Evolutionary conservation across 2,797 vertebrate species (phyloP).

Genomic region (Gymnothorax javanicus): DNA sequence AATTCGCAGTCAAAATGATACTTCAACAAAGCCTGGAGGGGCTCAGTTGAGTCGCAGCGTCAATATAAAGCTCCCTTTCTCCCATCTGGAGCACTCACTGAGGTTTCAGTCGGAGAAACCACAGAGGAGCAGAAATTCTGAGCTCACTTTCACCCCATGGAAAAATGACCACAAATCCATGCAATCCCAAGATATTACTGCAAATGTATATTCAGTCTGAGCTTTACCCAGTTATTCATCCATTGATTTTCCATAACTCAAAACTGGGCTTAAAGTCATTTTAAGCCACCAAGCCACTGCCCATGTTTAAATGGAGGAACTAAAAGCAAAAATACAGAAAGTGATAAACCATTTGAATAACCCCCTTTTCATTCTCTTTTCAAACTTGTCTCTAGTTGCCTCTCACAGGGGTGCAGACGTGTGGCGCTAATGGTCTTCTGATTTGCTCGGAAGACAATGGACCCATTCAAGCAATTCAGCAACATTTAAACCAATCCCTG

Average conservation of each 20-base stretch:
- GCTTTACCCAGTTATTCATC: neutral
- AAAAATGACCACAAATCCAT: slow-evolving; percentile 18
- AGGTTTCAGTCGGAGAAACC: slow-evolving; percentile 9
- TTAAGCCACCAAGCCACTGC: neutral
- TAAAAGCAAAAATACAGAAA: neutral
- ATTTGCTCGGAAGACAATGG: neutral
- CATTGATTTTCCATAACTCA: neutral
- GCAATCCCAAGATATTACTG: neutral
- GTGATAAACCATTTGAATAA: neutral
- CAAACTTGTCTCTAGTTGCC: neutral
- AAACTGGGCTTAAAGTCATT: neutral
- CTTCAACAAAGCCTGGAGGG: neutral
- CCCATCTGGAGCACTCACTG: neutral
- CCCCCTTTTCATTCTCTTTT: neutral
- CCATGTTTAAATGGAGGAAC: too few species aligned
- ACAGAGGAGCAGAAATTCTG: slow-evolving; percentile 17
- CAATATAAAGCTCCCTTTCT: neutral
- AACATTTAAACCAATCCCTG: too few species aligned
- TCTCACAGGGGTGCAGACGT: neutral
- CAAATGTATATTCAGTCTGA: neutral
- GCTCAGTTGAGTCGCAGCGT: neutral
- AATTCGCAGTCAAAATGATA: neutral
- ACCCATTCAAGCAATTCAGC: too few species aligned
- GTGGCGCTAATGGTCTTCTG: neutral
- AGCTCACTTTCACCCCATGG: neutral